These are phyloP conservation scores for Argyra leucocephala DNA, from an alignment of 2,888 invertebrate genomes.

Conservation along the genomic window DNA sequence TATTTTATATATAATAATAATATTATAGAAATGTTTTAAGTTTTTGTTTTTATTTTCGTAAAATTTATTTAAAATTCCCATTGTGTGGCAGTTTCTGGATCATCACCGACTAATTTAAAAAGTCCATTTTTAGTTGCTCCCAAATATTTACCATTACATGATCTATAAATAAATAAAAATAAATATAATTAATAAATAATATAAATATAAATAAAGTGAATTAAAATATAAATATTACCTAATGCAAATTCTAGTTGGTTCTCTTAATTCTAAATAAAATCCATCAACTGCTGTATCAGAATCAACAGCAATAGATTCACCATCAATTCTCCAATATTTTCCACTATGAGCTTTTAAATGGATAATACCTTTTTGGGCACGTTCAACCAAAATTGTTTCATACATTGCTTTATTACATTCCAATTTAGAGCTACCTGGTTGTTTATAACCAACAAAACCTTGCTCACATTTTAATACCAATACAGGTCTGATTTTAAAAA, in stretches of 20 bases:
- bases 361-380: conserved; percentile 80
- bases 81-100: conserved; percentile 71
- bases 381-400: conserved; percentile 83
- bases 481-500: conserved; percentile 68
- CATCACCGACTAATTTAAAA: conserved; percentile 71
- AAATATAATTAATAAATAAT: not conserved
- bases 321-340: conserved; percentile 88
- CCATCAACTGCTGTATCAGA: conserved; percentile 69
- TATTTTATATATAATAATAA: not conserved
- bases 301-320: conserved; percentile 79
- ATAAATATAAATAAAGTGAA: not conserved
- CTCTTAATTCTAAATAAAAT: conserved; percentile 85
- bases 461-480: conserved; percentile 90
- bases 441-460: conserved; percentile 90
- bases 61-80: conserved; percentile 73
- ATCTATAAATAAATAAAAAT: conserved; percentile 28
- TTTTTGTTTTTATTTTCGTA: conserved; percentile 12
- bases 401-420: conserved; percentile 95
- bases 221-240: conserved; percentile 44
- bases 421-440: conserved; percentile 63
- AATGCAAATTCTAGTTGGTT: conserved; percentile 86
- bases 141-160: conserved; percentile 61
- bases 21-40: conserved; percentile 16
- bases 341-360: conserved; percentile 88
- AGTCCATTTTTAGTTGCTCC: conserved; percentile 86